Conservation (phyloP, 2,797 vertebrate species). For the Eidolon dupreanum region DNA sequence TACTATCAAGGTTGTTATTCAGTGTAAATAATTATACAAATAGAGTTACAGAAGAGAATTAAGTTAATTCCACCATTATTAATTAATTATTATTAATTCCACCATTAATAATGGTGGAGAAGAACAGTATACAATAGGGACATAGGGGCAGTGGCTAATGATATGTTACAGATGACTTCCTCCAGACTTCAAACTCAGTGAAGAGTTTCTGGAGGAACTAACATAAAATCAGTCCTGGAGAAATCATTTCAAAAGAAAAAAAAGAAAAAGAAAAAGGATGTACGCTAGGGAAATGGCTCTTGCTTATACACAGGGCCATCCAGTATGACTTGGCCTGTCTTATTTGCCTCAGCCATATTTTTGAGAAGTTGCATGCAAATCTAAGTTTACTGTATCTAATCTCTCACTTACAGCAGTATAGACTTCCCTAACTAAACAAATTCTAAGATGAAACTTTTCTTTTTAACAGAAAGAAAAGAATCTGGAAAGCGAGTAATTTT, state of each 20-base stretch:
- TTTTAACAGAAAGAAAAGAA: not conserved
- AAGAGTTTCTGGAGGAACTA: rapidly evolving
- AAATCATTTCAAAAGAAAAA: not conserved
- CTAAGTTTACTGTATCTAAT: not conserved
- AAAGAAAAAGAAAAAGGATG: not conserved
- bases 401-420: not conserved
- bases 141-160: not conserved
- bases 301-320: not conserved
- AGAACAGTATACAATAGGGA: not conserved
- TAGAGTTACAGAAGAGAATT: not conserved
- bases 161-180: not conserved
- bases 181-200: not conserved
- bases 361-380: not conserved
- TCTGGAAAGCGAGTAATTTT: not conserved
- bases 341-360: not conserved
- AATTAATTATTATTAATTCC: no score
- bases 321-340: rapidly evolving
- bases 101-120: not conserved
- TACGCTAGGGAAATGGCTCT: not conserved
- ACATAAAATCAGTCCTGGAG: not conserved
- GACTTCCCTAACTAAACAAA: not conserved
- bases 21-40: not conserved
- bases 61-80: not conserved
- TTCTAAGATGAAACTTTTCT: not conserved
- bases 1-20: not conserved